Evolutionary conservation across 2,113 vertebrate species (phyloP).

Genomic region (Progne subis): DNA sequence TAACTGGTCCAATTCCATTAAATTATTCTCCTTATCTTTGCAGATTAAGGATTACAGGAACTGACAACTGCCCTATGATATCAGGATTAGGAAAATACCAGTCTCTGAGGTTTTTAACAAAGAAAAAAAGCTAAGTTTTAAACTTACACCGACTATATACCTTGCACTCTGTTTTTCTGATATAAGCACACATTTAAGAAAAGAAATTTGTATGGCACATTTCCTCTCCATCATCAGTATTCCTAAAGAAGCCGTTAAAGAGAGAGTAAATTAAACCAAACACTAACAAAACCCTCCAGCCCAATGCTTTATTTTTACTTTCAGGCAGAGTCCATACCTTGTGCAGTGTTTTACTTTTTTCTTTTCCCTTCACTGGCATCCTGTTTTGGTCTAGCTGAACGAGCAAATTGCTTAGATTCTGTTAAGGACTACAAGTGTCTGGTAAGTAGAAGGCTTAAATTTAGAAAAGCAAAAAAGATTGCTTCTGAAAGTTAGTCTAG

Average conservation of each 20-base stretch:
- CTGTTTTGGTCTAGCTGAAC: slow-evolving; percentile 93
- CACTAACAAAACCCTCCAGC: neutral
- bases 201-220: neutral
- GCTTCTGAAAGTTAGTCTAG: neutral
- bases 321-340: slow-evolving; percentile 66
- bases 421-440: slow-evolving; percentile 68
- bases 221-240: neutral
- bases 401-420: slow-evolving; percentile 88
- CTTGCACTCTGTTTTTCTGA: neutral
- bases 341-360: slow-evolving; percentile 57
- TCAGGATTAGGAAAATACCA: neutral
- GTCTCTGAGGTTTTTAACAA: neutral
- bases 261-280: neutral
- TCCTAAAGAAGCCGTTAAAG: neutral
- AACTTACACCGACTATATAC: neutral
- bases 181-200: neutral
- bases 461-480: neutral
- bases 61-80: neutral
- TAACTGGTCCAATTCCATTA: neutral
- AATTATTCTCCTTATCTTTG: neutral
- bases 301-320: neutral
- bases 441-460: neutral
- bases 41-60: neutral
- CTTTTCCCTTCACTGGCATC: slow-evolving; percentile 78
- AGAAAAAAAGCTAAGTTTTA: neutral